Base-by-base conservation (phyloP, 2,797 vertebrate species). In the Oreochromis mossambicus region DNA sequence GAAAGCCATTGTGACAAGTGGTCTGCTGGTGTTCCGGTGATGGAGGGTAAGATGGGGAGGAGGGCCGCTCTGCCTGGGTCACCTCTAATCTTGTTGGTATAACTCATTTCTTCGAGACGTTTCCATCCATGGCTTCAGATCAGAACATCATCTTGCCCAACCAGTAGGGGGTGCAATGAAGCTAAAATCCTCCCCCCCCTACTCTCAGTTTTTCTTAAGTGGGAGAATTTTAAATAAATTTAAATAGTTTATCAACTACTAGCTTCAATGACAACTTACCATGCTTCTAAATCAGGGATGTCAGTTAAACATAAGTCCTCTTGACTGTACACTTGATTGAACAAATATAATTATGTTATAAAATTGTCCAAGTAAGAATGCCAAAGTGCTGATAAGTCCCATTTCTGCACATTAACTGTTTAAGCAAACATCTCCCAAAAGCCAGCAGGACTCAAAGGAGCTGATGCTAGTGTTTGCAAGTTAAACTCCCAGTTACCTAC, bases 1-100 rank as follows among this genome's bases (percentile, higher is more conserved):
- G 63, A 82, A 89, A 93, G 87, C 73, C 81, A 14, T 26, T 86
- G 86, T 93, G 94, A 95, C 94, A 94, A 88, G 90, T 63, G 89
- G 87, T 90, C 88, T 92, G 90, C 84, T 90, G 41, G 81, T 80
- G 86, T 92, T 93, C 89, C 79, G 73, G 92, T 83, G 78, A 91
- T 17, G 38, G 76, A 77, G 52, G 78, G 56, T 9, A 73, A 29
- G 43, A 78, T 36, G 63, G 5, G 56, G 83, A 80, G 56, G 77
- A 70, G 79, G 83, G 79, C 21, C 46, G 43, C 6, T 80, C 76
- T 63, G 61, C 75, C 1, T 52, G 78, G 84, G 84, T 91, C 89
- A 91, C 82, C 83, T 94, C 78, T 94, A 91, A 93, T 91, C 88
- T 76, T 48, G 46, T 6, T n/a, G 58, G 26, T 13, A 76, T 19